These are phyloP conservation scores for Crocallis elinguaria DNA, from an alignment of 2,888 invertebrate genomes.

Conservation along the genomic window DNA sequence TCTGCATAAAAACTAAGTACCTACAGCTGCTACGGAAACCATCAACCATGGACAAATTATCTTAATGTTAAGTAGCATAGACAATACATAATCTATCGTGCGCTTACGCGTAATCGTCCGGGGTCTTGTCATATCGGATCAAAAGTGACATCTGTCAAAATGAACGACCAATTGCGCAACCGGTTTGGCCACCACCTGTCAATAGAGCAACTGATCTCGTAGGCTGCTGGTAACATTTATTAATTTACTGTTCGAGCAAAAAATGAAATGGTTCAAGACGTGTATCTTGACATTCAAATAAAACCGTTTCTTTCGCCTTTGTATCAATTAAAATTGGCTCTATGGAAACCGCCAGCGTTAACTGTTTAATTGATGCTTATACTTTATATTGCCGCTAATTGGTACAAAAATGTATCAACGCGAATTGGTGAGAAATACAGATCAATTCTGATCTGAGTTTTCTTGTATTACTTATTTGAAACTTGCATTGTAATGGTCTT, in stretches of 20 bases:
- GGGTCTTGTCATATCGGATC: slow-evolving; percentile 48
- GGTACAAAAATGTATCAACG: slow-evolving; percentile 10
- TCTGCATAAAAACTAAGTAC: background rate
- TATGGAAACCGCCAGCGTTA: slow-evolving; percentile 14
- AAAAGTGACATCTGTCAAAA: slow-evolving; percentile 63
- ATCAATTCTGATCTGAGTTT: background rate
- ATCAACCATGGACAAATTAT: slow-evolving; percentile 14
- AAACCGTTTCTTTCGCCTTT: slow-evolving; percentile 3
- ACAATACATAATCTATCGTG: slow-evolving; percentile 27
- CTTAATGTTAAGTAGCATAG: no score
- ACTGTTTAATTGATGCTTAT: slow-evolving; percentile 27
- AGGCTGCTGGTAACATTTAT: slow-evolving; percentile 32
- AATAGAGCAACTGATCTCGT: slow-evolving; percentile 48
- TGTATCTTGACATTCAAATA: slow-evolving; percentile 20
- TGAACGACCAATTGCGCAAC: slow-evolving; percentile 46
- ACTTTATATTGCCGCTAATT: slow-evolving; percentile 16
- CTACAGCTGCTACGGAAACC: slow-evolving; percentile 12
- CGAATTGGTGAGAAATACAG: slow-evolving; percentile 2
- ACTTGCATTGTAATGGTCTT: no score
- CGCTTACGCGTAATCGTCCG: slow-evolving; percentile 17
- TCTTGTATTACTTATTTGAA: background rate
- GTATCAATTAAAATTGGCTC: slow-evolving; percentile 24
- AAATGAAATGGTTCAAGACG: slow-evolving; percentile 10
- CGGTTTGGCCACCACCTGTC: slow-evolving; percentile 56
- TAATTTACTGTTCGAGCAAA: slow-evolving; percentile 25